These are phyloP conservation scores for Psix sp. DNA, from an alignment of 1,140 invertebrate genomes.

Conservation along the genomic window DNA sequence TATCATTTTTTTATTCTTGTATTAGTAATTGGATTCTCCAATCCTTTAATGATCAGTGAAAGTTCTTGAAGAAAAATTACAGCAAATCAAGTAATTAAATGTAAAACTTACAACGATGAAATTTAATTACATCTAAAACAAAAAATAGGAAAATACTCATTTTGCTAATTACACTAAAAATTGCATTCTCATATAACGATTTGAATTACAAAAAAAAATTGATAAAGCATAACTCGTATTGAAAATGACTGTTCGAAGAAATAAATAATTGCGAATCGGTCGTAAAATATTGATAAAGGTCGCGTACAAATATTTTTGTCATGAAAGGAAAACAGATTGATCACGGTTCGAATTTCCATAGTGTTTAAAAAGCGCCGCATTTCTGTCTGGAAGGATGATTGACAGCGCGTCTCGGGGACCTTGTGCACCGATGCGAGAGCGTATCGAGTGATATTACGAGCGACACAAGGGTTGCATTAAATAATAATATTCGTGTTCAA, in stretches of 20 bases:
- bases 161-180: no score
- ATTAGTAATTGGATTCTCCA: no score
- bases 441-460: conserved; percentile 54
- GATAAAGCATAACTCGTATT: no score
- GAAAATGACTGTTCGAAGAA: neutral
- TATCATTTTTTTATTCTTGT: no score
- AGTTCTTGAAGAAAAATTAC: no score
- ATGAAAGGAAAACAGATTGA: conserved; percentile 40
- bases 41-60: no score
- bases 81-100: no score
- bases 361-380: conserved; percentile 15
- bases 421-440: conserved; percentile 38
- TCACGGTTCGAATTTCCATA: conserved; percentile 36
- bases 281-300: conserved; percentile 42
- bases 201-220: no score
- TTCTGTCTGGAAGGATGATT: conserved; percentile 29
- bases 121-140: no score
- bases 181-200: no score
- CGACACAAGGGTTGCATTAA: conserved; percentile 56
- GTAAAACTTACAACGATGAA: no score
- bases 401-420: conserved; percentile 31
- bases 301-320: conserved; percentile 42
- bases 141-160: no score
- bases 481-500: conserved; percentile 65
- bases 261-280: conserved; percentile 13